These are phyloP conservation scores for Lasioglossum pauxillum DNA, from an alignment of 2,888 invertebrate genomes.

Conservation along the genomic window DNA sequence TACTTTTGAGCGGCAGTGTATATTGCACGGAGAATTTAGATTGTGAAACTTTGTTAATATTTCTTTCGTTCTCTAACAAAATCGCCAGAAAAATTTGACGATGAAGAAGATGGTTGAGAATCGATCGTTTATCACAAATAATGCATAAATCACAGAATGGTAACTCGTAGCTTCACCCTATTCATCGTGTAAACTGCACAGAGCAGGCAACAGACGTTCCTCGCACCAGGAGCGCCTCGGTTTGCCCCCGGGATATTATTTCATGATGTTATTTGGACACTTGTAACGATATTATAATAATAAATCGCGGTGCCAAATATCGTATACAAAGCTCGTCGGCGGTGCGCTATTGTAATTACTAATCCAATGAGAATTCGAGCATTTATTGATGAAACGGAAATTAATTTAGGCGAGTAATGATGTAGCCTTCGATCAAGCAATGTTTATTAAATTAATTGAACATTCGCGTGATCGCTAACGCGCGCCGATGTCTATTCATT, in stretches of 20 bases:
- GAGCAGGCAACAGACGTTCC: background rate
- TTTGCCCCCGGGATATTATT: background rate
- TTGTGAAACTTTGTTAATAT: too few relatives aligned
- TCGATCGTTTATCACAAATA: too few relatives aligned
- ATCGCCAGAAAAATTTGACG: too few relatives aligned
- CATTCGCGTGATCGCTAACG: background rate
- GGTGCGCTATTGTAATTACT: background rate
- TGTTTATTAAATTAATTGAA: conserved; percentile 15
- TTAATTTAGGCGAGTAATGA: conserved; percentile 21
- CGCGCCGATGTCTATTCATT: background rate
- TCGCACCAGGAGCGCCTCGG: background rate
- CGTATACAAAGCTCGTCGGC: background rate
- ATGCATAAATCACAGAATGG: too few relatives aligned
- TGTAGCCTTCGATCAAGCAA: conserved; percentile 33
- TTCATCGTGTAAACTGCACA: too few relatives aligned
- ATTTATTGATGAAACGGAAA: background rate
- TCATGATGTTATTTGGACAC: background rate
- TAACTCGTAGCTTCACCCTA: too few relatives aligned
- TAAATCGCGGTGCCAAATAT: background rate
- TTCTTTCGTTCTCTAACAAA: too few relatives aligned
- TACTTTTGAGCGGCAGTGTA: too few relatives aligned
- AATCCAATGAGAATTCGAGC: conserved; percentile 1
- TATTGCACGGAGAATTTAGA: too few relatives aligned
- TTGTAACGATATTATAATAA: background rate
- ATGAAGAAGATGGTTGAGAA: too few relatives aligned